Conservation (phyloP, 2,797 vertebrate genomes). For the Threskiornis aethiopicus region DNA sequence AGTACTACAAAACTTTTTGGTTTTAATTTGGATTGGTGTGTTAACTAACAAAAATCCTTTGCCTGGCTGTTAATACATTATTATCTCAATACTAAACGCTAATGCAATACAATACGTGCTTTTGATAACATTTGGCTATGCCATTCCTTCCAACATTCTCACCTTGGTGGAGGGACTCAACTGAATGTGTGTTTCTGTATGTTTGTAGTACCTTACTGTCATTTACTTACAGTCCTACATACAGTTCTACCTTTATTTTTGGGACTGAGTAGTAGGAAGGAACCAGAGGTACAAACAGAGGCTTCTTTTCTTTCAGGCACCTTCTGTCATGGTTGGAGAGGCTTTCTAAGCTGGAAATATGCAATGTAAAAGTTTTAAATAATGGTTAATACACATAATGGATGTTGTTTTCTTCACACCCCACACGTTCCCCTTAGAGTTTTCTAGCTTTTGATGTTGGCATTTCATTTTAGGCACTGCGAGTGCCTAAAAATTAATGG, state of each 20-base stretch:
- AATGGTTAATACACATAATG: background rate
- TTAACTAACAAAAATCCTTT: background rate
- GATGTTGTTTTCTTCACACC: background rate
- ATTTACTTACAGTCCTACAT: background rate
- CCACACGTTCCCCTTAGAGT: fast-evolving
- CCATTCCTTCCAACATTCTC: background rate
- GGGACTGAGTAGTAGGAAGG: background rate
- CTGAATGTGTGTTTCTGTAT: background rate
- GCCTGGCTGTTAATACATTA: background rate
- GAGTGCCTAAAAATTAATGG: background rate
- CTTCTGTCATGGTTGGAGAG: background rate
- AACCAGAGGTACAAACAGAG: background rate
- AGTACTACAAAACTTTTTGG: background rate
- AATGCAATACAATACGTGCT: background rate
- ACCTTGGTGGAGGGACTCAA: background rate
- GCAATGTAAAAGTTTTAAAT: background rate
- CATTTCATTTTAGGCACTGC: background rate
- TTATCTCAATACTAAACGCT: background rate
- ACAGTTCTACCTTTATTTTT: background rate
- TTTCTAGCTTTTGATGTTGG: background rate
- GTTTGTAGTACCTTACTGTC: too few relatives aligned
- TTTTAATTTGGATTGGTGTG: background rate
- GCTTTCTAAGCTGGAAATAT: background rate
- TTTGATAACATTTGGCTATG: background rate
- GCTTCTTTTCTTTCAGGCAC: background rate